Base-by-base conservation (phyloP, 2,797 vertebrate species). In the Acrocephalus scirpaceus region DNA sequence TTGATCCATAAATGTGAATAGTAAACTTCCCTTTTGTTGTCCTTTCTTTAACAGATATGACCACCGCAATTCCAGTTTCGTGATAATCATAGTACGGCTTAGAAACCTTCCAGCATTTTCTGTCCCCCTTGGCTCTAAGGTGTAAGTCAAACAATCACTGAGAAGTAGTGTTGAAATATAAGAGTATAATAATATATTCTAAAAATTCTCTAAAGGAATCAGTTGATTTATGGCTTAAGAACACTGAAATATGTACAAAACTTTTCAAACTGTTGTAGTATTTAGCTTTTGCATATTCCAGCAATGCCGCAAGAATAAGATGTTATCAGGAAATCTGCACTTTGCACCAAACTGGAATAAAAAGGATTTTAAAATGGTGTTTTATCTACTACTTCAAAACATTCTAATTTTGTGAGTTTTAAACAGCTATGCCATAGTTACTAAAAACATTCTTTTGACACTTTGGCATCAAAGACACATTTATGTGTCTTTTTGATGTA, bases 11-110 rank as follows among this genome's bases (percentile, higher is more conserved):
- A 81, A 64, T 50, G 10, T 5, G 2, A 60, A 75, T 20, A 58
- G 29, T 57, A 71, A 88, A 75, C 22, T 61, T 91, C n/a, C 71
- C 58, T 95, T 71, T 30, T 45, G 15, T 17, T 67, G 54, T 93
- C 88, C 91, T 96, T 80, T 90, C 88, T 90, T 93, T 86, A 81
- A 89, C 97, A 98, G 98, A 97, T 98, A 98, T 0, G 98, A 98
- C 74, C 91, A 92, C 11, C 80, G 74, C 92, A 98, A 88, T 93
- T 97, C 98, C 53, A 98, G 98, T 84, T 98, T 98, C 70, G 93
- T 98, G 96, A 95, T 98, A 69, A 96, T 98, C 57, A 15, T 98
- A 73, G 92, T 92, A 62, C 98, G 72, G 32, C 97, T 98, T 60
- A 97, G 97, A 95, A 98, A 98, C 85, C 97, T 98, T 44, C 96